A percentile compares a stretch with the other conserved stretches of the same genome.
Conservation (phyloP, 2,888 invertebrate species). For the Drosophila affinis region DNA sequence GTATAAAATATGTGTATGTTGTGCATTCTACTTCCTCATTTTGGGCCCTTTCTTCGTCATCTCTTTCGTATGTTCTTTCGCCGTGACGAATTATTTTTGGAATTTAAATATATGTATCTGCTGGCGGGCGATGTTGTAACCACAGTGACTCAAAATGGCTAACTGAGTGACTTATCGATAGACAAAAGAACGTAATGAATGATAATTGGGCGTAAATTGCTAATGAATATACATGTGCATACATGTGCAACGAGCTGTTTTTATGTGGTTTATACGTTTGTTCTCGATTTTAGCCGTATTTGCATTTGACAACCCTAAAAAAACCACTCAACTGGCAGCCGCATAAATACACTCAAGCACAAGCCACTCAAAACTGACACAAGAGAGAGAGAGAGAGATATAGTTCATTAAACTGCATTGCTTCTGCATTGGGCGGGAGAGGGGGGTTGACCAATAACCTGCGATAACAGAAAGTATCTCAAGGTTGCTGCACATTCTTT, state of each 20-base stretch:
- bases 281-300: too few species aligned
- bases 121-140: conserved; percentile 16
- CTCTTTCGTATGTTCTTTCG: conserved; percentile 18
- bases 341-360: conserved; percentile 7
- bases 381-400: too few species aligned
- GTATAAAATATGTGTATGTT: conserved; percentile 18
- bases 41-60: conserved; percentile 25
- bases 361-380: conserved; percentile 17
- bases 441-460: conserved; percentile 15
- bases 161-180: conserved; percentile 28
- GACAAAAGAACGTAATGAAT: background rate
- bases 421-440: background rate
- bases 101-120: conserved; percentile 28
- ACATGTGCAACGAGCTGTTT: too few species aligned
- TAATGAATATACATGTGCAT: too few species aligned
- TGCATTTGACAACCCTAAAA: too few species aligned
- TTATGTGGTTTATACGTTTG: too few species aligned
- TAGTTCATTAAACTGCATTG: conserved; percentile 1
- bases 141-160: conserved; percentile 5
- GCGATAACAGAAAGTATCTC: conserved; percentile 65
- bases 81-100: conserved; percentile 60
- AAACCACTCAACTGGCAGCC: background rate
- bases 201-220: background rate
- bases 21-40: conserved; percentile 28
- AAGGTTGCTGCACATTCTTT: conserved; percentile 48